A percentile compares a stretch with the other conserved stretches of the same genome.
These are phyloP conservation scores for Vollenhovia emeryi DNA, from an alignment of 1,140 invertebrate species.

Conservation along the genomic window DNA sequence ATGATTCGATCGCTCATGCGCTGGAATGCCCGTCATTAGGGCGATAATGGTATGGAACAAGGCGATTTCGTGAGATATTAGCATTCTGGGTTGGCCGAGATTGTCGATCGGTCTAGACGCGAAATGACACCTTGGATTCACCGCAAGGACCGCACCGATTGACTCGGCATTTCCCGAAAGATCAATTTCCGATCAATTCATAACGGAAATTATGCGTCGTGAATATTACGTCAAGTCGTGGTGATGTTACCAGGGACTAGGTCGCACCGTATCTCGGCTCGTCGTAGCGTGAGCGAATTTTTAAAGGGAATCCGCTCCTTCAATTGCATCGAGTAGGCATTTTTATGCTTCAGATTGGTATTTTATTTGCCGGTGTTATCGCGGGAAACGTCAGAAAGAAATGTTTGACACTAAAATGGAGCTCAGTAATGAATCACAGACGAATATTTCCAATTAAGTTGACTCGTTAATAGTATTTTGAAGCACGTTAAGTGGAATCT, in stretches of 20 bases:
- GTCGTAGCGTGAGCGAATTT: conserved; percentile 27
- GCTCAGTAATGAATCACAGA: not conserved
- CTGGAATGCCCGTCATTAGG: conserved; percentile 57
- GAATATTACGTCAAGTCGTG: conserved; percentile 45
- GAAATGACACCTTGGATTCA: conserved; percentile 52
- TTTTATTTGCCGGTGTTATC: not conserved
- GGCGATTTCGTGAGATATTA: conserved; percentile 58
- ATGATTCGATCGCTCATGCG: conserved; percentile 33
- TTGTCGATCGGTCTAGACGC: conserved; percentile 27
- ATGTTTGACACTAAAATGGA: not conserved
- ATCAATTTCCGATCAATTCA: conserved; percentile 54
- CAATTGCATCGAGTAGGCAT: not conserved
- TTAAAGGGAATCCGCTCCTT: conserved; percentile 15
- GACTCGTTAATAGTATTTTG: not conserved
- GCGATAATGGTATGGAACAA: conserved; percentile 51
- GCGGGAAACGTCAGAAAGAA: not conserved
- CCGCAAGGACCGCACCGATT: conserved; percentile 5
- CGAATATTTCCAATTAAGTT: not conserved
- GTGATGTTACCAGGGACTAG: not conserved
- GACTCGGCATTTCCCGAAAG: conserved; percentile 19
- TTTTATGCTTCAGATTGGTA: not conserved
- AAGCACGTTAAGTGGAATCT: not conserved
- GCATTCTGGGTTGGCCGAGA: conserved; percentile 40
- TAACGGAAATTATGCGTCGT: conserved; percentile 51
- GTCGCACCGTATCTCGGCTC: not conserved